A percentile compares a stretch with the other conserved stretches of the same genome.
These are phyloP conservation scores for Rhopalosiphum maidis DNA, from an alignment of 1,140 invertebrate genomes.

Conservation along the genomic window DNA sequence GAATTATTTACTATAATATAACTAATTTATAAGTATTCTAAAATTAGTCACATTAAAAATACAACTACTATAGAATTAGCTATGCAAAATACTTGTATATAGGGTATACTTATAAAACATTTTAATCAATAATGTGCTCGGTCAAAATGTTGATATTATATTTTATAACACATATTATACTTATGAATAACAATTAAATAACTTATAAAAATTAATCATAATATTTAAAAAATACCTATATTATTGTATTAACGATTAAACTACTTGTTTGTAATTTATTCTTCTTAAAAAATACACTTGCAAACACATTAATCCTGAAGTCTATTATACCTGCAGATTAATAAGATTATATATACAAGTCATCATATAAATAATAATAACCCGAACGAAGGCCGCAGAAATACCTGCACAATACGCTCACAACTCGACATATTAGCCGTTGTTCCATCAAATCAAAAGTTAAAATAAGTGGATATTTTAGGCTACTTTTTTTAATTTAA, in stretches of 20 bases:
- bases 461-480: background rate
- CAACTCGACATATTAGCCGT: background rate
- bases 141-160: background rate
- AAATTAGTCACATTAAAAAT: background rate
- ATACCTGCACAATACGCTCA: background rate
- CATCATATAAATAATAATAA: background rate
- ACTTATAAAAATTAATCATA: background rate
- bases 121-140: background rate
- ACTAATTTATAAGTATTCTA: no score
- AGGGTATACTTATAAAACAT: background rate
- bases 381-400: background rate
- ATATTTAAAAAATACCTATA: background rate
- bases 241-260: background rate
- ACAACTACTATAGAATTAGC: background rate
- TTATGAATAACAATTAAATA: background rate
- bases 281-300: background rate
- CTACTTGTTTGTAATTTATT: constrained; percentile 13
- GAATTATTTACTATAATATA: background rate
- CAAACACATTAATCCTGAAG: background rate
- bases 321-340: background rate
- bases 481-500: background rate
- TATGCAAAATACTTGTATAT: background rate
- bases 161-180: background rate
- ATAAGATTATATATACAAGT: background rate
- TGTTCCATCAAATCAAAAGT: background rate